phyloP scores from a whole-genome alignment of 2,888 invertebrate genomes.

The Sceliomorpha sp. region DNA sequence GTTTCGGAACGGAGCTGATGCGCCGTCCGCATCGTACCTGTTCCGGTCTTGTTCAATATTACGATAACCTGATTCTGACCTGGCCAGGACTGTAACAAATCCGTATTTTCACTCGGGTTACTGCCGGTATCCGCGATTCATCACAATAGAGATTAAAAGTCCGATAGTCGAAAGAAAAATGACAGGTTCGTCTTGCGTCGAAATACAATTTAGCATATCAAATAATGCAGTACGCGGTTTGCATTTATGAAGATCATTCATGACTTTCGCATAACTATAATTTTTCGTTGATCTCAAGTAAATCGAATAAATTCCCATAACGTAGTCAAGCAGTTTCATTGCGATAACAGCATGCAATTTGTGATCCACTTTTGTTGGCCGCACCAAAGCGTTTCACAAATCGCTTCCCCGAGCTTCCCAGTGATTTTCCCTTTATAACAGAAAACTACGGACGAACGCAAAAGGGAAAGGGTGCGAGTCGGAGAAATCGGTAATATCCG shows the following conservation, averaged over 20 bases:
- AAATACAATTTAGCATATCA: too few relatives aligned
- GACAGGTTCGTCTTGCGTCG: too few relatives aligned
- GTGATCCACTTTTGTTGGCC: constrained; percentile 41
- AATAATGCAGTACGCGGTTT: too few relatives aligned
- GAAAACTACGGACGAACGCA: constrained; percentile 35
- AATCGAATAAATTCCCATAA: constrained; percentile 41
- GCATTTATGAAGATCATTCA: constrained; percentile 10
- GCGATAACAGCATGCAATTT: constrained; percentile 43
- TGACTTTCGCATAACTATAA: constrained; percentile 24
- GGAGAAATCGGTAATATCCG: constrained; percentile 66
- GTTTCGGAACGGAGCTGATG: too few relatives aligned
- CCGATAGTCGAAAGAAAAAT: too few relatives aligned
- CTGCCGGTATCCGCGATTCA: too few relatives aligned
- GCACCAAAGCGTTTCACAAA: constrained; percentile 31
- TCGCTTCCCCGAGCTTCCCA: constrained; percentile 39
- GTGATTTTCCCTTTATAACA: constrained; percentile 45
- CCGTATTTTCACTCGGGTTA: too few relatives aligned
- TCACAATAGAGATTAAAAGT: too few relatives aligned
- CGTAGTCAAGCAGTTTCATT: constrained; percentile 27
- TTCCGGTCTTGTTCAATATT: too few relatives aligned
- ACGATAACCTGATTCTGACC: too few relatives aligned
- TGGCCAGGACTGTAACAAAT: too few relatives aligned
- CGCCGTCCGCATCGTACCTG: too few relatives aligned
- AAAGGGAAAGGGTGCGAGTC: constrained; percentile 57
- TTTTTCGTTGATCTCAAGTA: constrained; percentile 25